Percentiles rank a stretch among this genome's conserved stretches.
These are phyloP conservation scores for Diaperis boleti DNA, from an alignment of 2,888 invertebrate genomes.

Conservation along the genomic window DNA sequence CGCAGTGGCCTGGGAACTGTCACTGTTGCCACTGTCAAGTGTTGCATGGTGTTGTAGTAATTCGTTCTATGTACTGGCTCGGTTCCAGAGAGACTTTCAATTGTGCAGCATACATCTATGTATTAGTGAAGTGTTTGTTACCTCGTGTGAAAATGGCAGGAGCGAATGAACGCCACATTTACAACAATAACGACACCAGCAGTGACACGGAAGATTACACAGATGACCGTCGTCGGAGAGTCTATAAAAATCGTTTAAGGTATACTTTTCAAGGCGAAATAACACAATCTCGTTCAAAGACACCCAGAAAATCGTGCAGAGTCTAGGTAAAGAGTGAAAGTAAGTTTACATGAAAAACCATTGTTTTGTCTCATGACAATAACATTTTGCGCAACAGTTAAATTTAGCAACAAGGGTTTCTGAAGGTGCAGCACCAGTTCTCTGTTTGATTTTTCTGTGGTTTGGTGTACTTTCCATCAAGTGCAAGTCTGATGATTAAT, in stretches of 20 bases:
- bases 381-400: constrained; percentile 35
- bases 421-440: not conserved
- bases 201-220: constrained; percentile 89
- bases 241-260: constrained; percentile 80
- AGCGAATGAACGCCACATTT: constrained; percentile 62
- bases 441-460: not conserved
- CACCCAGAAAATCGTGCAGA: not conserved
- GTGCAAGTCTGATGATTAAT: constrained; percentile 34
- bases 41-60: constrained; percentile 35
- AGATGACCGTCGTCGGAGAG: constrained; percentile 76
- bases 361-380: constrained; percentile 26
- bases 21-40: constrained; percentile 30
- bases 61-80: constrained; percentile 61
- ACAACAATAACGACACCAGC: constrained; percentile 74
- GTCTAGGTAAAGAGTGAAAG: constrained; percentile 5
- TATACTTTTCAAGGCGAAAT: constrained; percentile 54
- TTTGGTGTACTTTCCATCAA: not conserved
- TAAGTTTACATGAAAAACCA: constrained; percentile 13
- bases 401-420: constrained; percentile 21
- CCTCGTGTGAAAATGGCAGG: constrained; percentile 64
- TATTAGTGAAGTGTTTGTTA: constrained; percentile 63
- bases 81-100: constrained; percentile 60
- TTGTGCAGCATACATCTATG: constrained; percentile 61
- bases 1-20: constrained; percentile 17
- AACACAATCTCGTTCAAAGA: not conserved